Conservation (phyloP, 2,888 invertebrate genomes). For the Drosophila pseudotalamancana region DNA sequence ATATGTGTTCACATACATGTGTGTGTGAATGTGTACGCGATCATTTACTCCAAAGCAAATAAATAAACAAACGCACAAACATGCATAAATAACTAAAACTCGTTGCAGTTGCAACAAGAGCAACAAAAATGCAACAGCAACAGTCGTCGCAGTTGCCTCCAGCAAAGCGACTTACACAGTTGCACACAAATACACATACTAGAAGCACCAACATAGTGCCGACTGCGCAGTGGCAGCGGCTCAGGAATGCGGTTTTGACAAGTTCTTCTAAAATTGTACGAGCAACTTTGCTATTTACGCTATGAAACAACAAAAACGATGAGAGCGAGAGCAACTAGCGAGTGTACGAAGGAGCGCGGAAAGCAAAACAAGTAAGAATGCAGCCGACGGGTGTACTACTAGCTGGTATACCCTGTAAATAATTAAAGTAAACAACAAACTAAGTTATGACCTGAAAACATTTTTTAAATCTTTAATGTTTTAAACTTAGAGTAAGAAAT, state of each 20-base stretch:
- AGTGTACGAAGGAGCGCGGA: slow-evolving; percentile 77
- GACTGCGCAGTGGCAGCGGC: slow-evolving; percentile 66
- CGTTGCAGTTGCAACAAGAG: slow-evolving; percentile 72
- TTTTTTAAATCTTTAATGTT: neutral
- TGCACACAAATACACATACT: slow-evolving; percentile 24
- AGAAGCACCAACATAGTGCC: slow-evolving; percentile 17
- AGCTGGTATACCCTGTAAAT: slow-evolving; percentile 29
- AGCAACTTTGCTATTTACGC: slow-evolving; percentile 82
- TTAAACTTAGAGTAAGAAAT: too few species aligned
- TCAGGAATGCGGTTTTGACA: slow-evolving; percentile 83
- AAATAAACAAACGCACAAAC: slow-evolving; percentile 77
- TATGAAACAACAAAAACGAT: slow-evolving; percentile 64
- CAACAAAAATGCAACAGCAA: slow-evolving; percentile 57
- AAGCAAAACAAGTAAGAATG: slow-evolving; percentile 74
- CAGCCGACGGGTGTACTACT: slow-evolving; percentile 14
- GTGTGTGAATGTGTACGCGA: slow-evolving; percentile 64
- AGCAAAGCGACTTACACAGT: slow-evolving; percentile 65
- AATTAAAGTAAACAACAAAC: neutral
- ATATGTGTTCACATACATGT: neutral
- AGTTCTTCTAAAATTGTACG: slow-evolving; percentile 84
- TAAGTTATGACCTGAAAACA: neutral
- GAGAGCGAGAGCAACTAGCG: slow-evolving; percentile 38
- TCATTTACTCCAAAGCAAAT: slow-evolving; percentile 80
- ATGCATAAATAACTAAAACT: slow-evolving; percentile 80
- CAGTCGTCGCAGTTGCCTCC: slow-evolving; percentile 63